Percentiles rank a stretch among this genome's conserved stretches.
Evolutionary conservation across 2,797 vertebrate genomes (phyloP).

Genomic region (Helostoma temminkii): DNA sequence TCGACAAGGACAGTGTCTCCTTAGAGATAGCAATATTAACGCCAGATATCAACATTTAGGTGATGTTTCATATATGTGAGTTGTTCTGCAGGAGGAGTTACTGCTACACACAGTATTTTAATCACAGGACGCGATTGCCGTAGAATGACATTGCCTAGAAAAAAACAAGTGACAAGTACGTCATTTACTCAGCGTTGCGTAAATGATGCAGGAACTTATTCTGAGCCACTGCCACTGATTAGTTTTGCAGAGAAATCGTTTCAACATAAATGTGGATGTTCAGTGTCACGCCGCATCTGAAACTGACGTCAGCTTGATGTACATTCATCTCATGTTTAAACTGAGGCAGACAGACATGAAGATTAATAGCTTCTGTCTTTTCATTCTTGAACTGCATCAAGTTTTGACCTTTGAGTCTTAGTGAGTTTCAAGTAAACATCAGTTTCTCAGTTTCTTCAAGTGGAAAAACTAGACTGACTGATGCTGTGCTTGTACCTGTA

Average conservation of each 20-base stretch:
- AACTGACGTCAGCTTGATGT: conserved; percentile 38
- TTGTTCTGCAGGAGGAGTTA: conserved; percentile 19
- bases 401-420: conserved; percentile 50
- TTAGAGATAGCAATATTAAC: conserved; percentile 55
- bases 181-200: conserved; percentile 20
- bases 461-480: not conserved
- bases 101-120: not conserved
- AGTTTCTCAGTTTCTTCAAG: not conserved
- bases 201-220: not conserved
- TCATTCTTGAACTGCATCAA: conserved; percentile 26
- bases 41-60: conserved; percentile 47
- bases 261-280: conserved; percentile 41
- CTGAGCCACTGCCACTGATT: conserved; percentile 36
- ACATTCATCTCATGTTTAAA: conserved; percentile 52
- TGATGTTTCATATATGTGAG: conserved; percentile 30
- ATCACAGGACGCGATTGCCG: not conserved
- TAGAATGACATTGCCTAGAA: conserved; percentile 1
- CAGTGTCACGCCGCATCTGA: not conserved
- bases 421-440: conserved; percentile 25
- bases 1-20: conserved; percentile 47
- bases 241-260: conserved; percentile 47
- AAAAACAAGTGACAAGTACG: conserved; percentile 4
- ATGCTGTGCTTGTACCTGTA: not conserved
- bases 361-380: conserved; percentile 41
- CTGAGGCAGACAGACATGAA: conserved; percentile 27